phyloP scores from a whole-genome alignment of 2,113 vertebrate genomes.

The Platichthys flesus region DNA sequence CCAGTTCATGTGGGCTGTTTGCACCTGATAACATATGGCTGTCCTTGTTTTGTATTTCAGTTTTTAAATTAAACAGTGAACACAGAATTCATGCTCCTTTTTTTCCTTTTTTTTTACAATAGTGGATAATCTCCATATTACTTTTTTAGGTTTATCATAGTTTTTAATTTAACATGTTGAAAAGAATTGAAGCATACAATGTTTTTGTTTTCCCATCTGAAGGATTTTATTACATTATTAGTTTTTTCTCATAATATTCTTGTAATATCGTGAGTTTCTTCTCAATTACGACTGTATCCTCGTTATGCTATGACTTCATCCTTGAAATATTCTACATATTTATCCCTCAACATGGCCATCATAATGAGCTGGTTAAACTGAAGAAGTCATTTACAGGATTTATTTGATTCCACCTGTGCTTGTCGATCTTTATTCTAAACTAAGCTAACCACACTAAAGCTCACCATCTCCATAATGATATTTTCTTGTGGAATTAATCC shows the following conservation, averaged over 20 bases:
- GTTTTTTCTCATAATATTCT: too few species aligned
- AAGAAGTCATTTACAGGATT: neutral
- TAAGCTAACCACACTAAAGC: neutral
- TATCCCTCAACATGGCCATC: too few species aligned
- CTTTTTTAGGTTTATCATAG: neutral
- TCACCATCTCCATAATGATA: neutral
- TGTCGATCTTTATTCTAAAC: neutral
- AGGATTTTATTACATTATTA: too few species aligned
- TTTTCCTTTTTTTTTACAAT: neutral
- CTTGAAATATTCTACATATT: too few species aligned
- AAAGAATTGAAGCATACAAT: neutral
- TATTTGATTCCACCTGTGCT: neutral
- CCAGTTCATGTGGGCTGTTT: slow-evolving; percentile 84
- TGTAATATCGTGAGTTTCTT: too few species aligned
- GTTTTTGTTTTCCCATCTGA: neutral
- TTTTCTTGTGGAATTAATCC: neutral
- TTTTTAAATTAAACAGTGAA: slow-evolving; percentile 1
- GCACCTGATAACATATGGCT: slow-evolving; percentile 81
- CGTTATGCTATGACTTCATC: too few species aligned
- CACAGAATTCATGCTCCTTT: neutral
- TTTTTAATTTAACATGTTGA: neutral
- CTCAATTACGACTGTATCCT: too few species aligned
- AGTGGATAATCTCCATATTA: neutral
- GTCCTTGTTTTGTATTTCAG: slow-evolving; percentile 24
- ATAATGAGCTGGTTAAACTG: too few species aligned